Base-by-base conservation (phyloP, 2,888 invertebrate species). In the Stictocephala bisonia region DNA sequence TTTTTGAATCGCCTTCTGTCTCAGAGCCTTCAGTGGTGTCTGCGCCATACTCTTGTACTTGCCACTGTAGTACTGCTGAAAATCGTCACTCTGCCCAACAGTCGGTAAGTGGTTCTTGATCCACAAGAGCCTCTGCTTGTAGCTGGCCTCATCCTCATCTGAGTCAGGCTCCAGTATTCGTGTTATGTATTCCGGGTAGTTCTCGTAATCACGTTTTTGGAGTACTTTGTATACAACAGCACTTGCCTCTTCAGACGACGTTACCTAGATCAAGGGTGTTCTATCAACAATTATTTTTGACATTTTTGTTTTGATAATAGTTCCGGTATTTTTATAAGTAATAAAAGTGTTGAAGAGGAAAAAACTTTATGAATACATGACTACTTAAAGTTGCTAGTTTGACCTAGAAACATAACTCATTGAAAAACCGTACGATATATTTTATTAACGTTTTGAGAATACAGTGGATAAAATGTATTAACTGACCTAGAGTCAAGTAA, bases 91-190 rank as follows among this genome's bases (percentile, higher is more conserved):
- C 60, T 40, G 60, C 7, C 40, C 60, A 20, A 60, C 60, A 6
- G 60, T 60, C 22, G 60, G 60, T 13, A 60, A 1, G 40, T 60
- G 20, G 22, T 60, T 60, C 40, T 60, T 60, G 40, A 60, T 40
- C 60, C 60, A 60, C 35, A 40, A 35, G 3, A 60, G 60, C n/a
- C 60, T 35, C 60, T 60, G 22, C 60, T 60, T 31, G 20, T 31
- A n/a, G 13, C 26, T 29, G 40, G 35, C 60, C 1, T 29, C 4
- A 3, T 20, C 40, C 41, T 60, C 60, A 41, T 60, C 35, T 2
- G 40, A 40, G 41, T 60, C 60, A 9, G 40, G 60, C 24, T 60
- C 60, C 60, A 60, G 41, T 22, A 60, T 60, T 6, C 60, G 35
- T n/a, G 60, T 24, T 41, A 60, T 35, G 60, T 60, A 60, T 26